Percentiles rank a stretch among this genome's conserved stretches.
Evolutionary conservation across 1,140 invertebrate genomes (phyloP).

Genomic region (Eciton burchellii): DNA sequence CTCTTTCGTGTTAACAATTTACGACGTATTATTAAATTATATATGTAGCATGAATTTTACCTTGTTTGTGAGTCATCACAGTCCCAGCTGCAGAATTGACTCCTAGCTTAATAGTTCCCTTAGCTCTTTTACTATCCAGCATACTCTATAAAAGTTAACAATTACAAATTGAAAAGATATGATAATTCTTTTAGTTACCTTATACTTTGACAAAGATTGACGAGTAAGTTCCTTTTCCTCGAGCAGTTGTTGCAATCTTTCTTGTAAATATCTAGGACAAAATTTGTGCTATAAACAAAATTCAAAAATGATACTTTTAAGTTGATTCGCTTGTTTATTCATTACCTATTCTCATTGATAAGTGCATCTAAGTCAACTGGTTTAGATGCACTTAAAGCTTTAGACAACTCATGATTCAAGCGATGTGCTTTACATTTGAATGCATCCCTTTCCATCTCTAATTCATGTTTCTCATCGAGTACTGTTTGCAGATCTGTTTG

Average conservation of each 20-base stretch:
- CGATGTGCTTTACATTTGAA: constrained; percentile 94
- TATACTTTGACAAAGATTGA: constrained; percentile 90
- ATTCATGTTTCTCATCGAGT: constrained; percentile 95
- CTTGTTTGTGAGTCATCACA: constrained; percentile 88
- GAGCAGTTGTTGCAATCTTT: constrained; percentile 91
- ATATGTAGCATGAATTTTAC: constrained; percentile 71
- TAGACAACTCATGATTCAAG: constrained; percentile 93
- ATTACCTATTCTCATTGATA: constrained; percentile 91
- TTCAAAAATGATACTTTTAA: constrained; percentile 1
- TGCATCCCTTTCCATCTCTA: constrained; percentile 93
- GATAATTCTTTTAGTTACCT: constrained; percentile 84
- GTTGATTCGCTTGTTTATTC: background rate
- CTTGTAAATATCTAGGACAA: constrained; percentile 89
- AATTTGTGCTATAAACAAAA: constrained; percentile 46
- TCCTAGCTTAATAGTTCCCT: constrained; percentile 87
- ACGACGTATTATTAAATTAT: constrained; percentile 16
- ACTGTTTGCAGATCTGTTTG: constrained; percentile 91
- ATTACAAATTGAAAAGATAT: background rate
- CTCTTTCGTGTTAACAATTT: constrained; percentile 75
- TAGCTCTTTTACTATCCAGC: constrained; percentile 87
- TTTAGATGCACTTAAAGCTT: constrained; percentile 88
- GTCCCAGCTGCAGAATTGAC: constrained; percentile 85
- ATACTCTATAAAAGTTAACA: constrained; percentile 83
- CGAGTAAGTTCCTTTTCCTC: constrained; percentile 92
- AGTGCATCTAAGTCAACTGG: constrained; percentile 93